These are phyloP conservation scores for Diprion similis DNA, from an alignment of 1,140 invertebrate genomes.

Conservation along the genomic window DNA sequence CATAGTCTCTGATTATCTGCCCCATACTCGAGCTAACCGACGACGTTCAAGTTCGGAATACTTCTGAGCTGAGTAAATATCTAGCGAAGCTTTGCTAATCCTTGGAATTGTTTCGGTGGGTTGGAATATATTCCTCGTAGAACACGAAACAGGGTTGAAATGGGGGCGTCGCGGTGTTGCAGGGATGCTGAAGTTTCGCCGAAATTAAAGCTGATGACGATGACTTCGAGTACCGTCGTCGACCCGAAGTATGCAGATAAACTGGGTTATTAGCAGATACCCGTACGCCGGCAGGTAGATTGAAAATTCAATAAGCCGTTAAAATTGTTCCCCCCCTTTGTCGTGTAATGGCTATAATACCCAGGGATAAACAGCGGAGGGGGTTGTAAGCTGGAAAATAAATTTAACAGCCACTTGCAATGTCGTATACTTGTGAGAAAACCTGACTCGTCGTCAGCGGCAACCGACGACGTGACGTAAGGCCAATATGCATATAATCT, in stretches of 20 bases:
- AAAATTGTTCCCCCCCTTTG: not conserved
- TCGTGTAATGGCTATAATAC: too few species aligned
- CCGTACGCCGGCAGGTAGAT: not conserved
- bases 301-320: not conserved
- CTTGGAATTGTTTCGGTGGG: not conserved
- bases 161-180: too few species aligned
- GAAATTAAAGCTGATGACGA: constrained; percentile 1
- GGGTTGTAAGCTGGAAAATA: not conserved
- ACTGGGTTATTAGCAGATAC: not conserved
- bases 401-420: not conserved
- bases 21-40: not conserved
- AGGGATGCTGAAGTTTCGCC: not conserved
- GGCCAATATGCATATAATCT: not conserved
- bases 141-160: not conserved
- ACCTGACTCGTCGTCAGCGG: not conserved
- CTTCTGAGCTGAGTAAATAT: constrained; percentile 1
- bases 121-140: not conserved
- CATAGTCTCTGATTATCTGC: not conserved
- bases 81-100: not conserved
- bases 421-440: not conserved
- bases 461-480: not conserved
- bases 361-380: not conserved
- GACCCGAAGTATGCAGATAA: not conserved
- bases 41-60: not conserved
- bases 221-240: not conserved